phyloP scores from a whole-genome alignment of 1,140 invertebrate species.

The Aphelenchoides besseyi region DNA sequence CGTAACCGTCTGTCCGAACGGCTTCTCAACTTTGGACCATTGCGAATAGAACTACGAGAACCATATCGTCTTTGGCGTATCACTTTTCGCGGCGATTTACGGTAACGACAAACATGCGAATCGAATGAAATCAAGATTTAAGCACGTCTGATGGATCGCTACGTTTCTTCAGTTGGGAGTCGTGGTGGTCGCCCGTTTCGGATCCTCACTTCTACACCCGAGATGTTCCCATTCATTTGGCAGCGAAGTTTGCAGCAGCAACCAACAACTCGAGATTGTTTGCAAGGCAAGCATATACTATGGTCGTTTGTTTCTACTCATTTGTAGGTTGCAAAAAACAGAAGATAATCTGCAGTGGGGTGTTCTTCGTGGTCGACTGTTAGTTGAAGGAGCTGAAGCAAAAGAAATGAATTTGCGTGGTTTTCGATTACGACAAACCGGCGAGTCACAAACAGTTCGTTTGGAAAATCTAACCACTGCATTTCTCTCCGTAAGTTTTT shows the following conservation, averaged over 20 bases:
- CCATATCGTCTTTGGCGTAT: neutral
- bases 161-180: neutral
- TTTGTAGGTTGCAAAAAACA: neutral
- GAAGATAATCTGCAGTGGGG: neutral
- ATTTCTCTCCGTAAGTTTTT: neutral
- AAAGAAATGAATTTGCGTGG: neutral
- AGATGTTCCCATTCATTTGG: neutral
- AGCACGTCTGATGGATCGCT: neutral
- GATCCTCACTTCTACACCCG: neutral
- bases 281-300: neutral
- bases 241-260: neutral
- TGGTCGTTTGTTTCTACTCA: neutral
- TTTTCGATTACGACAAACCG: neutral
- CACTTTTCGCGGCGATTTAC: slow-evolving; percentile 11
- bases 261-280: neutral
- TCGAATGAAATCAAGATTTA: neutral
- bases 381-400: neutral
- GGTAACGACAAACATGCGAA: neutral
- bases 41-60: neutral
- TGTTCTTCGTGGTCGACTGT: neutral
- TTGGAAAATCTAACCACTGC: neutral
- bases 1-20: neutral
- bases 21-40: neutral
- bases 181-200: neutral
- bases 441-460: neutral